Percentiles rank a stretch among this genome's conserved stretches.
Evolutionary conservation across 2,113 vertebrate genomes (phyloP).

Genomic region (Albula goreensis): DNA sequence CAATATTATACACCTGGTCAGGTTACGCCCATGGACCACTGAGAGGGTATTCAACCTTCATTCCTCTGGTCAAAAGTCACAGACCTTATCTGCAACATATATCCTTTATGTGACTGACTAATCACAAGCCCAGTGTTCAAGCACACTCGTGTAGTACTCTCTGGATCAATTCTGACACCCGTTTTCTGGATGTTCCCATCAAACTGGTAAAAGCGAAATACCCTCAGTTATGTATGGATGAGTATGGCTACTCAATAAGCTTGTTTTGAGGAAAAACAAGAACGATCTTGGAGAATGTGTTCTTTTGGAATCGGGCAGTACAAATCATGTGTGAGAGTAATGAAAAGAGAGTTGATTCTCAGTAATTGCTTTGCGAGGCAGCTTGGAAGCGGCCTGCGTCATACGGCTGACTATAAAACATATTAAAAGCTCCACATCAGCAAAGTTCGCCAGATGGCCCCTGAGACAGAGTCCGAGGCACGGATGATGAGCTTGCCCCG

Average conservation of each 20-base stretch:
- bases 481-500: background rate
- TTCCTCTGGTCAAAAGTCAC: too few relatives aligned
- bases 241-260: background rate
- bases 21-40: too few relatives aligned
- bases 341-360: conserved; percentile 52
- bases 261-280: conserved; percentile 53
- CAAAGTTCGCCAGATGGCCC: conserved; percentile 30
- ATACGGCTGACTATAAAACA: background rate
- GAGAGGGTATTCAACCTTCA: too few relatives aligned
- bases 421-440: conserved; percentile 39
- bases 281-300: conserved; percentile 48
- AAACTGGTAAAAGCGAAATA: background rate
- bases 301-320: conserved; percentile 47
- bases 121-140: background rate
- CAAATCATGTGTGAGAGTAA: conserved; percentile 62
- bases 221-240: background rate
- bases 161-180: background rate
- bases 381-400: conserved; percentile 43
- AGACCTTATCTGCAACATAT: background rate
- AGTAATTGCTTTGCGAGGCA: conserved; percentile 52
- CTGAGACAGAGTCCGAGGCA: background rate
- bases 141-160: background rate
- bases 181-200: background rate
- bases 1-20: too few relatives aligned
- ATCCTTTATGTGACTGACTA: background rate